Base-by-base conservation (phyloP, 2,888 invertebrate genomes). In the Laothoe populi region DNA sequence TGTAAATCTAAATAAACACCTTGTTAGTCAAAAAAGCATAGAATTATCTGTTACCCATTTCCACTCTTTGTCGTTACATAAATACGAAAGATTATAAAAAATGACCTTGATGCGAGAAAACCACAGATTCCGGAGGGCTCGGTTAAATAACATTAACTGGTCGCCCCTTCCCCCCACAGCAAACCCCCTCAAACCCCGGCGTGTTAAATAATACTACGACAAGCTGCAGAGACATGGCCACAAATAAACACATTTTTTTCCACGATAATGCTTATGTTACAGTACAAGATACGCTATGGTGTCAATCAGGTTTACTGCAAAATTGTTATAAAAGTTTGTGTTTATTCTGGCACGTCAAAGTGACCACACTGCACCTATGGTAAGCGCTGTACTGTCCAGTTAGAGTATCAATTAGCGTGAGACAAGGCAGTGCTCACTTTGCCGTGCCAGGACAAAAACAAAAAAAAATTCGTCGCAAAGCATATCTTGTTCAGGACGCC, bases 211-310 rank as follows among this genome's bases (percentile, higher is more conserved):
- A 77, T 75, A 72, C 71, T 71, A 68, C 71, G 76, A 80, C 79
- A 79, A 81, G 73, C 71, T 69, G 74, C 79, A 78, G 79, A 79
- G 74, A 80, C 80, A 77, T 81, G 83, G 84, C 79, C 78, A 76
- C 83, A 83, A 86, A 86, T 88, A 84, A 88, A 82, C 83, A 83
- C 85, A 83, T 86, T 86, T 90, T 88, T 83, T 84, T 77, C 80
- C 68, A 70, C 31, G 11, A 62, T 67, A 59, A 60, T n/a, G 70
- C 8, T 62, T 2, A 40, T 44, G 38, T 0, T 26, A 45, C 64
- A 77, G 42, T 60, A 0, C 45, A 61, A 64, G 53, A 38, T 42
- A 49, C n/a, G 38, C 21, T 38, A 24, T 23, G 10, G 13, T 57
- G 40, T 24, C 40, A 57, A 57, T 40, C 13, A n/a, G 0, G 40